phyloP scores from a whole-genome alignment of 2,888 invertebrate genomes.

The Diloba caeruleocephala region DNA sequence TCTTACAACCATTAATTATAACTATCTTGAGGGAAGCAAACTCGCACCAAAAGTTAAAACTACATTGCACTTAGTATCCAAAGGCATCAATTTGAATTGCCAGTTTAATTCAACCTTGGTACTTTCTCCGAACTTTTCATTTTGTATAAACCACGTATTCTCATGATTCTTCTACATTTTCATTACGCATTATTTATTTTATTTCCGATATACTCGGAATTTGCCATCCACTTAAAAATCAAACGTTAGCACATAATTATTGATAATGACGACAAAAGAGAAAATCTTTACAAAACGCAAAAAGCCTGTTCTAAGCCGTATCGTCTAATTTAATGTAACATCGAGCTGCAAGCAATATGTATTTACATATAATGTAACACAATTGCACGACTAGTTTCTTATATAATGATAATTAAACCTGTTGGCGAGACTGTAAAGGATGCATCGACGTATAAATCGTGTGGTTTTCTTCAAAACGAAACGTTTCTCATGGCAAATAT shows the following conservation, averaged over 20 bases:
- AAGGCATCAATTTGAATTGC: constrained; percentile 71
- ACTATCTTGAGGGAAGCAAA: too few species aligned
- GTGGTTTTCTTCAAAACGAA: not conserved
- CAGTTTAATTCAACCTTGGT: constrained; percentile 70
- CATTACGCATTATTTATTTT: too few species aligned
- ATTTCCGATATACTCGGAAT: too few species aligned
- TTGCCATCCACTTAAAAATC: too few species aligned
- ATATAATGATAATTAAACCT: not conserved
- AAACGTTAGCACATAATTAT: too few species aligned
- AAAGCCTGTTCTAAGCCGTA: not conserved
- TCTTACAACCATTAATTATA: too few species aligned
- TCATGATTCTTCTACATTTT: constrained; percentile 2
- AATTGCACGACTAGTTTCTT: not conserved
- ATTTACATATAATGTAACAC: not conserved
- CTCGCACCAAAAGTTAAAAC: constrained; percentile 45
- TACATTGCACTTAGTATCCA: constrained; percentile 64
- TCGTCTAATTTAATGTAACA: not conserved
- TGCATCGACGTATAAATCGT: not conserved
- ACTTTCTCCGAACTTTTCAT: constrained; percentile 68
- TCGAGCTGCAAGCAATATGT: not conserved
- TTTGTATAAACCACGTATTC: constrained; percentile 9
- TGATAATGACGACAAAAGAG: too few species aligned
- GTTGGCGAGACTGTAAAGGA: constrained; percentile 1
- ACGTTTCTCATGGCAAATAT: constrained; percentile 1
- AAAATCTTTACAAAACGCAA: too few species aligned